phyloP scores from a whole-genome alignment of 2,888 invertebrate genomes.

The Spodoptera littoralis region DNA sequence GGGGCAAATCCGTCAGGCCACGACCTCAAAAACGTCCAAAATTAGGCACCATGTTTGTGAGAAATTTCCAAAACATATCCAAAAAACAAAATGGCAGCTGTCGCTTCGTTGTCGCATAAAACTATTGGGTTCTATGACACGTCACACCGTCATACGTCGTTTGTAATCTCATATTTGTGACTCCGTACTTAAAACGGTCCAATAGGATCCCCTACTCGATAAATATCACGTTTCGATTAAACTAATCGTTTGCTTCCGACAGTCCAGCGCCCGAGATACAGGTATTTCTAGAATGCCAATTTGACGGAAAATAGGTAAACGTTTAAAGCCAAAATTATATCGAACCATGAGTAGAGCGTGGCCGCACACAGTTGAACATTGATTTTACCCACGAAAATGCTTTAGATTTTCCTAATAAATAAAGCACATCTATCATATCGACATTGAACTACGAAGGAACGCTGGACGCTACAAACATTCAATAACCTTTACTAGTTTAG shows the following conservation, averaged over 20 bases:
- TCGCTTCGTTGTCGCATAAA: conserved; percentile 69
- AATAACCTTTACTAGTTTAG: conserved; percentile 48
- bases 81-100: conserved; percentile 69
- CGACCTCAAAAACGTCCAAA: conserved; percentile 63
- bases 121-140: conserved; percentile 51
- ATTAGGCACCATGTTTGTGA: conserved; percentile 74
- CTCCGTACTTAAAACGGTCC: conserved; percentile 52
- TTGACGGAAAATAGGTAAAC: conserved; percentile 38
- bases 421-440: conserved; percentile 41
- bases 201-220: conserved; percentile 57
- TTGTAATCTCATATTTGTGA: conserved; percentile 57
- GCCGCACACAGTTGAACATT: conserved; percentile 34
- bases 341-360: conserved; percentile 21
- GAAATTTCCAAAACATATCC: conserved; percentile 55
- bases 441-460: conserved; percentile 38
- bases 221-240: conserved; percentile 61
- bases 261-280: conserved; percentile 44
- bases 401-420: conserved; percentile 39
- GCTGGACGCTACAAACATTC: conserved; percentile 55
- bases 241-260: conserved; percentile 44
- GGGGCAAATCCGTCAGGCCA: conserved; percentile 43
- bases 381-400: conserved; percentile 35
- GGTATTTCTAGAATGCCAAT: conserved; percentile 35
- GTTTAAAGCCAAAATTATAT: conserved; percentile 49
- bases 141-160: conserved; percentile 41